phyloP scores from a whole-genome alignment of 2,113 vertebrate species.

The Coracopsis vasa region DNA sequence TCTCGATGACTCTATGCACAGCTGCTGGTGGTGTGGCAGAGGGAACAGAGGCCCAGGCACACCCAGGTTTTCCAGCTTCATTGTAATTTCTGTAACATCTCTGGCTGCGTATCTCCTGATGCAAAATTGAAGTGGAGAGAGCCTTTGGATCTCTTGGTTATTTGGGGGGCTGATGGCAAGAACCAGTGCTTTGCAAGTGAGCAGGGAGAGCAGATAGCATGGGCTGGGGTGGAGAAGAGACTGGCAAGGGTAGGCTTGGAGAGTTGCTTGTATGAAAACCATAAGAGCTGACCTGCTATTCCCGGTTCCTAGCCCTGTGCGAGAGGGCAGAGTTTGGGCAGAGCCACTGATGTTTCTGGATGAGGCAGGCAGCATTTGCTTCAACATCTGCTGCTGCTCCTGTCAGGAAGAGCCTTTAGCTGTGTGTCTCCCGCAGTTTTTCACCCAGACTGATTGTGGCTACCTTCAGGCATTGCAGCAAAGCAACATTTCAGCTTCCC shows the following conservation, averaged over 20 bases:
- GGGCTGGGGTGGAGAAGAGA: not conserved
- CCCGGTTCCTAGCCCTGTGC: rapidly evolving
- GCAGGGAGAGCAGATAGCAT: not conserved
- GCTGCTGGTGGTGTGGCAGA: not conserved
- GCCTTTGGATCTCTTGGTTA: not conserved
- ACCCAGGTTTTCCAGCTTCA: not conserved
- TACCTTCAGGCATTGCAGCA: not conserved
- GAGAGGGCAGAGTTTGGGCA: not conserved
- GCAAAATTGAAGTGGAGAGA: not conserved
- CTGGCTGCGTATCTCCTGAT: not conserved
- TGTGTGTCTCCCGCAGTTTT: not conserved
- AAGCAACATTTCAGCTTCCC: not conserved
- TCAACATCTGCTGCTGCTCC: not conserved
- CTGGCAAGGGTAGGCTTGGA: not conserved
- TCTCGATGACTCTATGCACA: rapidly evolving
- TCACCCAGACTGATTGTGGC: not conserved
- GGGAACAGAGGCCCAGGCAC: not conserved
- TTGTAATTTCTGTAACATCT: not conserved
- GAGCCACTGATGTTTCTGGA: not conserved
- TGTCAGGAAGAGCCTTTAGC: not conserved
- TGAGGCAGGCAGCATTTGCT: not conserved
- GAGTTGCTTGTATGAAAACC: not conserved
- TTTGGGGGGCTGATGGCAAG: not conserved
- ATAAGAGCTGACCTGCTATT: not conserved
- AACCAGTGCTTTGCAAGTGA: not conserved